Base-by-base conservation (phyloP, 2,888 invertebrate genomes). In the Polietes domitor region DNA sequence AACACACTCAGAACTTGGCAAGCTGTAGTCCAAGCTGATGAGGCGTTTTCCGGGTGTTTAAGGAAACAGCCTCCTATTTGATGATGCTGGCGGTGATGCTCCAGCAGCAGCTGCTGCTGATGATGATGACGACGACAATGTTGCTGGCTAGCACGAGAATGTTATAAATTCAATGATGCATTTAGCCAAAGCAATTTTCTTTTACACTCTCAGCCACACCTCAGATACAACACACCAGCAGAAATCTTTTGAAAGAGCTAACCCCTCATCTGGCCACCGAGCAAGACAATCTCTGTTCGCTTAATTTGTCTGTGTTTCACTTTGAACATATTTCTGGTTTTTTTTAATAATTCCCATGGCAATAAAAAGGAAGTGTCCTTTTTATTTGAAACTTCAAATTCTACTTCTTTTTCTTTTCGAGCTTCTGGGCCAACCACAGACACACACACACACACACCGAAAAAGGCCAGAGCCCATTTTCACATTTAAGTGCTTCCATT, bases 161-260 rank as follows among this genome's bases (percentile, higher is more conserved):
- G 80, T 86, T 85, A 77, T 86, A 86, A 86, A 87, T 86, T 86
- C 86, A 86, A 87, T 86, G 86, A 85, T 83, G 85, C 85, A 85
- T 76, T 82, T 80, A 86, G 78, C 73, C 77, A 80, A 83, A 83
- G 80, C 80, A 83, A 83, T 73, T 83, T 83, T 68, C 80, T 77
- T 74, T 70, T 70, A 72, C 5, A 73, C 80, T 73, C 72, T 71
- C 55, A 58, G 53, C 58, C 58, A 58, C 58, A 58, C 58, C 58
- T 58, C 15, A 0, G 2, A 9, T 10, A 10, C 15, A 15, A 53
- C 24, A 58, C 10, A 10, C 26, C 55, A 19, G 26, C 4, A 26
- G 12, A 15, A 26, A 24, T 58, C 58, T 58, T 12, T 1, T 10
- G 12, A 58, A 24, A 58, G 15, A 26, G 10, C 10, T 9, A 58